Evolutionary conservation across 2,113 vertebrate species (phyloP), one percentile per base, ranked within the genome.

Genomic region (Stigmatopora nigra): DNA sequence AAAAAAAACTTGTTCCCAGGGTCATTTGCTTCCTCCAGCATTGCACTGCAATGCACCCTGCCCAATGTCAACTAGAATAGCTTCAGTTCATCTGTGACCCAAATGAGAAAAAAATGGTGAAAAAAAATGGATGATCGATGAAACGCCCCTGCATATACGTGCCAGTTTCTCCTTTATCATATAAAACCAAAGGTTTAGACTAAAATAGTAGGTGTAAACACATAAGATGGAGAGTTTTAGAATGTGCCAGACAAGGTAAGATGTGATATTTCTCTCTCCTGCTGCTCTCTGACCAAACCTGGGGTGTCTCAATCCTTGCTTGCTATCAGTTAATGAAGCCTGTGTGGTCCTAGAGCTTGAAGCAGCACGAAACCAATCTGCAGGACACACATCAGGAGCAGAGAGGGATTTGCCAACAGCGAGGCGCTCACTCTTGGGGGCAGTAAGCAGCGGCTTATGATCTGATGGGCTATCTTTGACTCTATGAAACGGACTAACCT

Each of bases 271-370:
- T 61, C 25, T 69, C 36, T 61, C 51, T 67, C 60, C 51, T 45
- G 69, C 61, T 62, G n/a, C 69, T 69, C 61, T 70, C 72, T 59
- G 55, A 41, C 47, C 63, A 51, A 72, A 35, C 58, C 58, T 5
- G n/a, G 36, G 36, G 35, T 59, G 57, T 88, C 82, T 82, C 79
- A 77, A 88, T 90, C 82, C 78, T 65, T 80, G 76, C 70, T 56
- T 56, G 77, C 84, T 84, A 86, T 88, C 88, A 86, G 84, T 87
- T 88, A 89, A 90, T 89, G 81, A 89, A 84, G 77, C 79, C 58
- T 20, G 58, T 38, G 12, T 66, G 61, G 61, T 74, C 71, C 53
- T 71, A 77, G 58, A 69, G 72, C 58, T 22, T 67, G 64, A 67
- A 77, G 83, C 71, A 71, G 79, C 72, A 55, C 77, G 72, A 76